Evolutionary conservation across 2,797 vertebrate genomes (phyloP).

Genomic region (Acanthurus leucopareius): DNA sequence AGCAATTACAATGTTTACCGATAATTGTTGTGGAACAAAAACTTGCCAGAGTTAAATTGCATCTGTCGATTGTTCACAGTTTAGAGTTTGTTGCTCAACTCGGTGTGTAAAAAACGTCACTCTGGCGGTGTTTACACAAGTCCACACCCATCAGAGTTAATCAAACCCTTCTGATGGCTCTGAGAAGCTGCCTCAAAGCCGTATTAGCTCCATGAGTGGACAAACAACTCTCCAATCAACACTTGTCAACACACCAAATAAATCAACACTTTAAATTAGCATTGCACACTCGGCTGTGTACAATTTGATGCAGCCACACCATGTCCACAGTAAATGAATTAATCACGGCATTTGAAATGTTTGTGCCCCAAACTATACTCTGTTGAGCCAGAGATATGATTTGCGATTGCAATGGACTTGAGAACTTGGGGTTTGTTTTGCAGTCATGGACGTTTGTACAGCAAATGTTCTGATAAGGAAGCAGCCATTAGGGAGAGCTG

Average conservation of each 20-base stretch:
- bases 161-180: constrained; percentile 53
- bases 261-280: constrained; percentile 36
- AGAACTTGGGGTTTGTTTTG: constrained; percentile 31
- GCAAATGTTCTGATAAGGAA: constrained; percentile 51
- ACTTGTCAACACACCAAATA: constrained; percentile 54
- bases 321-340: constrained; percentile 50
- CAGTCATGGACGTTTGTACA: constrained; percentile 26
- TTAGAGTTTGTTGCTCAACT: constrained; percentile 21
- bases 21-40: constrained; percentile 11
- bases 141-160: constrained; percentile 52
- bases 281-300: constrained; percentile 23
- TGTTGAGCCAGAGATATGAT: constrained; percentile 43
- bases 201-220: constrained; percentile 37
- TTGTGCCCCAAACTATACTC: constrained; percentile 43
- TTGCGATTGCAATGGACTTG: constrained; percentile 30
- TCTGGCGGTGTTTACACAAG: constrained; percentile 25
- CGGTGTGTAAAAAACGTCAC: constrained; percentile 19
- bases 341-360: constrained; percentile 56
- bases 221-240: constrained; percentile 58
- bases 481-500: constrained; percentile 38
- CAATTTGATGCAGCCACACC: constrained; percentile 16
- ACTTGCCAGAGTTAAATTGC: constrained; percentile 11
- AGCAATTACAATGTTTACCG: not conserved
- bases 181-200: constrained; percentile 51
- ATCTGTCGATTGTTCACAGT: constrained; percentile 20